phyloP scores from a whole-genome alignment of 1,140 invertebrate genomes.

The Oryctes rhinoceros region DNA sequence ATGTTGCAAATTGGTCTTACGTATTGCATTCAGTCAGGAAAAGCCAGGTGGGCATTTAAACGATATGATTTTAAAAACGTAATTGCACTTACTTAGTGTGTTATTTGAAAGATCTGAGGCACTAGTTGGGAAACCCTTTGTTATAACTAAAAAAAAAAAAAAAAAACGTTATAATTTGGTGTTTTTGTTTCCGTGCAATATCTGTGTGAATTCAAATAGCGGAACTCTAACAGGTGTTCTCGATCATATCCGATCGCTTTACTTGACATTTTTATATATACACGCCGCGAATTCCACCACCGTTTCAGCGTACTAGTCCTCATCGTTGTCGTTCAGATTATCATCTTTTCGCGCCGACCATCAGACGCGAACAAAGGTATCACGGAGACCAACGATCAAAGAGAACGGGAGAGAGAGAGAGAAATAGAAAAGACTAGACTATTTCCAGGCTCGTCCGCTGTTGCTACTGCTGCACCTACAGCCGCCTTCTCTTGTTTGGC shows the following conservation, averaged over 20 bases:
- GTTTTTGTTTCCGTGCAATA: not conserved
- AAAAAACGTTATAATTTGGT: too few species aligned
- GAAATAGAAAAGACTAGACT: too few species aligned
- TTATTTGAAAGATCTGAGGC: too few species aligned
- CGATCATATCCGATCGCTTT: slow-evolving; percentile 18
- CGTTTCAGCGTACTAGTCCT: not conserved
- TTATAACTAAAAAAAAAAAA: too few species aligned
- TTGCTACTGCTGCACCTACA: not conserved
- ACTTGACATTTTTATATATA: slow-evolving; percentile 17
- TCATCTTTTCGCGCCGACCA: not conserved
- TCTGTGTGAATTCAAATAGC: not conserved
- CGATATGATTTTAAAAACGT: too few species aligned
- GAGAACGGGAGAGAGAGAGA: not conserved
- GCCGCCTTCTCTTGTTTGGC: slow-evolving; percentile 4
- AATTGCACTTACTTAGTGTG: too few species aligned
- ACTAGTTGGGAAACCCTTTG: too few species aligned
- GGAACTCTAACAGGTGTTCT: slow-evolving; percentile 26
- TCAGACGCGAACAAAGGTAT: not conserved
- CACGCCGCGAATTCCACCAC: not conserved
- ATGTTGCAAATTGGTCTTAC: too few species aligned
- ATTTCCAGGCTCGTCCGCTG: not conserved
- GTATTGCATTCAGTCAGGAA: too few species aligned
- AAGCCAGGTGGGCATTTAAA: too few species aligned
- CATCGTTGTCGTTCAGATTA: not conserved
- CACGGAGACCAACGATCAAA: not conserved